These are phyloP conservation scores for Apodemus speciosus DNA, from an alignment of 2,113 vertebrate species.

Conservation along the genomic window DNA sequence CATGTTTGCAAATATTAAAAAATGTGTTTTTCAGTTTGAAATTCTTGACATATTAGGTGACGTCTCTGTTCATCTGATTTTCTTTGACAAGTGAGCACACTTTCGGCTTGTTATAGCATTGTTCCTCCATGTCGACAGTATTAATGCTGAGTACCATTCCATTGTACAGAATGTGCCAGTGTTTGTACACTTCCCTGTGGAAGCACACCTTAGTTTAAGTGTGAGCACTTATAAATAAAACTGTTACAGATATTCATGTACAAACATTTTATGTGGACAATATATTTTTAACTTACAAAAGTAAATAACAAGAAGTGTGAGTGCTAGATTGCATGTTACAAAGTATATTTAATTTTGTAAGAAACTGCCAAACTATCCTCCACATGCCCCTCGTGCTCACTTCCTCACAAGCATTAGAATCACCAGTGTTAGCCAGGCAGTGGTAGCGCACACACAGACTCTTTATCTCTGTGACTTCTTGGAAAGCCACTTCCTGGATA, in stretches of 20 bases:
- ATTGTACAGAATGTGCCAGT: neutral
- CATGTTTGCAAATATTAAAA: constrained; percentile 27
- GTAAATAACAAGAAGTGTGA: neutral
- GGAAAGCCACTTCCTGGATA: too few species aligned
- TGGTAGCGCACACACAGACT: neutral
- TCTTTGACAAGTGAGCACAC: neutral
- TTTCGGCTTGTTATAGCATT: neutral
- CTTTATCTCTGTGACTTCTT: too few species aligned
- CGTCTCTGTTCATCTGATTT: neutral
- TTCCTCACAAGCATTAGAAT: neutral
- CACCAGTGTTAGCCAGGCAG: neutral
- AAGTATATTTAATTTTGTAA: constrained; percentile 52
- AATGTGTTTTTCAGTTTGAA: constrained; percentile 8
- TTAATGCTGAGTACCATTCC: neutral
- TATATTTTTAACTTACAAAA: constrained; percentile 30
- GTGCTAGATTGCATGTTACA: neutral
- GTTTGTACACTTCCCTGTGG: neutral
- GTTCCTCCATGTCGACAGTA: neutral
- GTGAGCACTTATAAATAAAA: constrained; percentile 15
- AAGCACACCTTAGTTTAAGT: neutral
- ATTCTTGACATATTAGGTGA: constrained; percentile 15
- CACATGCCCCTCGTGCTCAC: neutral
- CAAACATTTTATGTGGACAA: neutral
- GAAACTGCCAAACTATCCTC: constrained; percentile 28
- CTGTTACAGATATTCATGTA: neutral